Percentiles rank a stretch among this genome's conserved stretches.
These are phyloP conservation scores for Heliconius hewitsoni DNA, from an alignment of 1,140 invertebrate species.

Conservation along the genomic window DNA sequence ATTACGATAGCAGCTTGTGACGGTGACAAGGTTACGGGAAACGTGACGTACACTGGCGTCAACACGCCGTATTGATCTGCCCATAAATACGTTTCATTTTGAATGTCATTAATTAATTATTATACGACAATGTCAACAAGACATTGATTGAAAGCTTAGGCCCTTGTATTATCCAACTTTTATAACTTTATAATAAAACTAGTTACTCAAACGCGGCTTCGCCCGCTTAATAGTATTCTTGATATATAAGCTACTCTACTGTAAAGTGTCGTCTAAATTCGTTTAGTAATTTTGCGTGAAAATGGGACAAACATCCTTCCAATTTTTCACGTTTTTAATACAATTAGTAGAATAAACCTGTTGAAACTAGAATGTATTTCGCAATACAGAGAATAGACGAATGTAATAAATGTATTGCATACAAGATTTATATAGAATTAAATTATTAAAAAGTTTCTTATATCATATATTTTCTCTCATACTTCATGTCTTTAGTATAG, in stretches of 20 bases:
- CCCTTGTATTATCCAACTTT: not conserved
- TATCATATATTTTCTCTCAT: no score
- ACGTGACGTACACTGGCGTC: constrained; percentile 22
- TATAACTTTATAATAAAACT: not conserved
- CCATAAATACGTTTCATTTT: constrained; percentile 26
- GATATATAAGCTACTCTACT: no score
- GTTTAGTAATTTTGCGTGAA: no score
- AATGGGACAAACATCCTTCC: no score
- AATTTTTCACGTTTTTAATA: no score
- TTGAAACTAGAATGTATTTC: not conserved
- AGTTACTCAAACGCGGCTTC: not conserved
- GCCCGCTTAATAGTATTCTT: not conserved
- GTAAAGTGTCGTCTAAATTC: no score
- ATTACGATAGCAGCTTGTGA: constrained; percentile 12
- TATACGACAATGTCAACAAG: not conserved
- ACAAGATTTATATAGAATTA: no score
- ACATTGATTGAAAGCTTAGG: not conserved
- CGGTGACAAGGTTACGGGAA: constrained; percentile 22
- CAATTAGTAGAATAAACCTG: not conserved
- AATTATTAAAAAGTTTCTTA: no score
- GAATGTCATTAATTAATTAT: not conserved
- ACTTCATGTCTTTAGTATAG: no score
- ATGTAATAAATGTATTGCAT: no score
- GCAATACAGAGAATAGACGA: not conserved
- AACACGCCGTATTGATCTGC: constrained; percentile 21